Evolutionary conservation across 2,888 invertebrate genomes (phyloP).

Genomic region (Shargacucullia verbasci): DNA sequence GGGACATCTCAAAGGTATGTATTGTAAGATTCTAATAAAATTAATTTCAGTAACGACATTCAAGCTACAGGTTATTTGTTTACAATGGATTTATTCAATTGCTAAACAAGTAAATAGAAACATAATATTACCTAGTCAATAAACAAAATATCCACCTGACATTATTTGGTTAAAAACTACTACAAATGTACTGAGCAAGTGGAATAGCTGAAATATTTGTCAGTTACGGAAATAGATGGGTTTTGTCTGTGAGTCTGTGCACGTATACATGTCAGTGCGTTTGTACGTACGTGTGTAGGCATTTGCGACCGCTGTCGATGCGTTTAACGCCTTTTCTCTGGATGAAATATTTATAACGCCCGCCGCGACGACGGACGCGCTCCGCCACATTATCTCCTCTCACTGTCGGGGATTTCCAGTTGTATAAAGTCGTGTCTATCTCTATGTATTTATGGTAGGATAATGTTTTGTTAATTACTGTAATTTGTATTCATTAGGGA

Average conservation of each 20-base stretch:
- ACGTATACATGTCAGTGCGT: conserved; percentile 21
- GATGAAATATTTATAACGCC: conserved; percentile 64
- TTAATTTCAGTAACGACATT: not conserved
- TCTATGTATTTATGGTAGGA: conserved; percentile 14
- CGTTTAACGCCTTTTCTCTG: conserved; percentile 61
- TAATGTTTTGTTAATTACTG: conserved; percentile 19
- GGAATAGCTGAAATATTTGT: conserved; percentile 60
- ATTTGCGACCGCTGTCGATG: conserved; percentile 55
- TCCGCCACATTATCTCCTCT: conserved; percentile 35
- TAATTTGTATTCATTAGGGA: not conserved
- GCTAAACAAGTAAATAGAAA: no score
- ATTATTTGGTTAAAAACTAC: not conserved
- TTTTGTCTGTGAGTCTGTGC: conserved; percentile 47
- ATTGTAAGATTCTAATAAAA: not conserved
- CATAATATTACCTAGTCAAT: no score
- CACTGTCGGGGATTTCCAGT: conserved; percentile 28
- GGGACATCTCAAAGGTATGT: not conserved
- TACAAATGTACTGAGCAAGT: conserved; percentile 16
- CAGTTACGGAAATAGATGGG: conserved; percentile 72
- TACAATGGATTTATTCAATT: no score
- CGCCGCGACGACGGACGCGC: conserved; percentile 23
- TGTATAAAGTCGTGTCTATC: conserved; percentile 3
- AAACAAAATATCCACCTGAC: no score
- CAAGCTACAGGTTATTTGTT: no score
- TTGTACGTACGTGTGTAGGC: conserved; percentile 44